phyloP scores from a whole-genome alignment of 2,888 invertebrate species.

The Parnassius orleans region DNA sequence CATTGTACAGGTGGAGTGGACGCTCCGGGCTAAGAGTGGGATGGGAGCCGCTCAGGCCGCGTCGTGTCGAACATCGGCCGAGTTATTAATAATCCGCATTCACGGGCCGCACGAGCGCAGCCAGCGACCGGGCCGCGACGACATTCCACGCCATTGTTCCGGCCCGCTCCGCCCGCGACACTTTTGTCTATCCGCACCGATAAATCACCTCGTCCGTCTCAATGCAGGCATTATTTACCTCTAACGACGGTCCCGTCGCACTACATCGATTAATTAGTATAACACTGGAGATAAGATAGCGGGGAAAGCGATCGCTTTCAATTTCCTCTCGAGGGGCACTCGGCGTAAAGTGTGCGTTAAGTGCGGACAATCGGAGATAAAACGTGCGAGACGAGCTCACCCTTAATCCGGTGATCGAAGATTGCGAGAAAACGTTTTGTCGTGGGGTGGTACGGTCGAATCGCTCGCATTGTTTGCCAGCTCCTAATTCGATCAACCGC shows the following conservation, averaged over 20 bases:
- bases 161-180: constrained; percentile 73
- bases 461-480: constrained; percentile 69
- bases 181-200: constrained; percentile 78
- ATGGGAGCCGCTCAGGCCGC: constrained; percentile 50
- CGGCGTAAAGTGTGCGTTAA: constrained; percentile 79
- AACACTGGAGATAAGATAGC: constrained; percentile 78
- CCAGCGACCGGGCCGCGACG: constrained; percentile 67
- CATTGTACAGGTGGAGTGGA: constrained; percentile 64
- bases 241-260: constrained; percentile 66
- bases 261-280: constrained; percentile 79
- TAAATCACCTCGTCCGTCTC: constrained; percentile 72
- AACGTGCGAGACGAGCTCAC: constrained; percentile 77
- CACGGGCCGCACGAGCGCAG: constrained; percentile 72
- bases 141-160: constrained; percentile 77
- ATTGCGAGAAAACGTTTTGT: constrained; percentile 81
- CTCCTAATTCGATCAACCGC: constrained; percentile 75
- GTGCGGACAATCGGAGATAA: constrained; percentile 81
- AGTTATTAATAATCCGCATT: constrained; percentile 80
- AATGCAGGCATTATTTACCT: constrained; percentile 74
- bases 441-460: constrained; percentile 73
- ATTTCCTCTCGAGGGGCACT: constrained; percentile 80
- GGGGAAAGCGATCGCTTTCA: constrained; percentile 79
- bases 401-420: constrained; percentile 81
- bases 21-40: constrained; percentile 63
- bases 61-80: constrained; percentile 50